phyloP scores from a whole-genome alignment of 1,140 invertebrate species.

The Adelges cooleyi region DNA sequence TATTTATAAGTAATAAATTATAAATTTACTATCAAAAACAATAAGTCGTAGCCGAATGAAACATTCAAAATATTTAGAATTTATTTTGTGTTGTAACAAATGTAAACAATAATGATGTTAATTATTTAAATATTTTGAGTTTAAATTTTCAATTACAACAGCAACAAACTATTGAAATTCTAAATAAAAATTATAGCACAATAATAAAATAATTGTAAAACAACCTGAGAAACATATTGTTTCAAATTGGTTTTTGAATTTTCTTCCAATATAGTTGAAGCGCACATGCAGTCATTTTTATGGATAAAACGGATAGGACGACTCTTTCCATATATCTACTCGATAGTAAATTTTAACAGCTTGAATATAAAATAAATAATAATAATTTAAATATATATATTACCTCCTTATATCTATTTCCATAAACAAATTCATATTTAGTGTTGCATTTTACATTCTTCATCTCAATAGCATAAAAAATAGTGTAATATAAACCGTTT shows the following conservation, averaged over 20 bases:
- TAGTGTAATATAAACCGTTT: not conserved
- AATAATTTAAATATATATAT: not conserved
- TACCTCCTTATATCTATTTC: constrained; percentile 11
- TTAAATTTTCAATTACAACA: too few species aligned
- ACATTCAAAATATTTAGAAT: too few species aligned
- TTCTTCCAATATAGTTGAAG: not conserved
- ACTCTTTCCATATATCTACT: constrained; percentile 14
- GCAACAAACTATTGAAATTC: too few species aligned
- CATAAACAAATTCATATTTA: constrained; percentile 10
- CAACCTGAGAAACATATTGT: not conserved
- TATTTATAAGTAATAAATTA: too few species aligned
- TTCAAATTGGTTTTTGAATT: too few species aligned
- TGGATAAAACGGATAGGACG: constrained; percentile 2
- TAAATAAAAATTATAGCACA: not conserved
- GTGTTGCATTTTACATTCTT: constrained; percentile 1
- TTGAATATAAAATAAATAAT: too few species aligned
- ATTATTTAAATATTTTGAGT: too few species aligned
- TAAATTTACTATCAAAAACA: too few species aligned
- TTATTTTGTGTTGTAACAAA: too few species aligned
- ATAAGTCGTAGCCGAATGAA: too few species aligned
- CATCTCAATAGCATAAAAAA: not conserved
- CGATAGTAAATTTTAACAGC: not conserved
- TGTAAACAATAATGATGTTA: too few species aligned
- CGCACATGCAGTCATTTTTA: constrained; percentile 8
- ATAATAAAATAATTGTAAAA: too few species aligned